phyloP scores from a whole-genome alignment of 2,113 vertebrate species.

The Bujurquina vittata region DNA sequence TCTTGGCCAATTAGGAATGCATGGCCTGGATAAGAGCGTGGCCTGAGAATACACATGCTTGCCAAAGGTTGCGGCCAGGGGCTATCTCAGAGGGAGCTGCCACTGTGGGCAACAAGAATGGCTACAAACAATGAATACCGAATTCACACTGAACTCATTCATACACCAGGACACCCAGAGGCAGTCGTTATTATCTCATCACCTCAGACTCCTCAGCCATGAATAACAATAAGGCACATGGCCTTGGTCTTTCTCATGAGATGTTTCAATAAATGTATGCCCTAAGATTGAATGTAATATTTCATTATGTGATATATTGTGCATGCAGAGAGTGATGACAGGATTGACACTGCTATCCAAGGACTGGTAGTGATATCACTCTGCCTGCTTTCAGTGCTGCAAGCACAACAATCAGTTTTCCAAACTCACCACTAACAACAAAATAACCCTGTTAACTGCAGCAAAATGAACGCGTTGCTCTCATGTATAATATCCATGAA shows the following conservation, averaged over 20 bases:
- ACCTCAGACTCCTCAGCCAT: constrained; percentile 28
- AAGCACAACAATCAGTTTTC: background rate
- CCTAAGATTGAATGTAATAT: constrained; percentile 1
- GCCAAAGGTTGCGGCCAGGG: constrained; percentile 43
- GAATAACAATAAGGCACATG: constrained; percentile 20
- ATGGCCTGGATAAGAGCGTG: constrained; percentile 14
- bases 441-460: background rate
- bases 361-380: constrained; percentile 11
- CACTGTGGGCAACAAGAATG: constrained; percentile 21
- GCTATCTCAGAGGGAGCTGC: constrained; percentile 51
- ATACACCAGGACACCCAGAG: constrained; percentile 27
- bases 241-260: constrained; percentile 20
- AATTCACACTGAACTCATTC: constrained; percentile 8
- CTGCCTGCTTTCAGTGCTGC: background rate
- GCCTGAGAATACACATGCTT: constrained; percentile 9
- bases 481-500: accelerated
- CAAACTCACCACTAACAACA: background rate
- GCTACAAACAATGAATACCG: constrained; percentile 54
- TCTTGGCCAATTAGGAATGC: constrained; percentile 30
- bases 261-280: constrained; percentile 37
- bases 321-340: background rate
- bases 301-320: background rate
- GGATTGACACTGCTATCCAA: background rate
- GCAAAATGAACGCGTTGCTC: background rate
- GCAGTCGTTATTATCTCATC: constrained; percentile 47